These are phyloP conservation scores for Todiramphus saurophagus DNA, from an alignment of 2,113 vertebrate species.

Conservation along the genomic window DNA sequence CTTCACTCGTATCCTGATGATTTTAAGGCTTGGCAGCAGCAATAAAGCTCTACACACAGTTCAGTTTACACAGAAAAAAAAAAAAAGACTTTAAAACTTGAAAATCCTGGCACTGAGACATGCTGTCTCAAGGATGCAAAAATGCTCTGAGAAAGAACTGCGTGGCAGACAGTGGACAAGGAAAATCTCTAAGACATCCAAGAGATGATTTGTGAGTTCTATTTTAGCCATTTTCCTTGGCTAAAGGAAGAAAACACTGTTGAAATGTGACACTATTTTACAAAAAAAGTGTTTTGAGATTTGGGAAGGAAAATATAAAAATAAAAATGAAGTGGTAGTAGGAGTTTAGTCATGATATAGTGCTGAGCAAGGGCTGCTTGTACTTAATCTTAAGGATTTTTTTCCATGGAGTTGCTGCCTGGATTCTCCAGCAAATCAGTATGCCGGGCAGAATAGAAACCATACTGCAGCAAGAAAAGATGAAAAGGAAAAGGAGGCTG, in stretches of 20 bases:
- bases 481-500: not conserved
- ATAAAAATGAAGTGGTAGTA: not conserved
- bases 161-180: not conserved
- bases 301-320: not conserved
- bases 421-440: constrained; percentile 25
- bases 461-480: not conserved
- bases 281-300: not conserved
- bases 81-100: not conserved
- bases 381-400: not conserved
- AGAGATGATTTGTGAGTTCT: not conserved
- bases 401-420: not conserved
- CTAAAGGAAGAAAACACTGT: not conserved
- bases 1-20: not conserved
- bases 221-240: not conserved
- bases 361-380: not conserved
- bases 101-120: not conserved
- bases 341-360: not conserved
- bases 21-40: not conserved
- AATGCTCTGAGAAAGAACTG: not conserved
- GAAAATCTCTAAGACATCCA: not conserved
- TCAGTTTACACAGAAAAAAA: not conserved
- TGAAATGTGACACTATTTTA: not conserved
- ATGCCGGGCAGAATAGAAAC: constrained; percentile 5
- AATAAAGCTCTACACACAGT: not conserved
- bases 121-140: not conserved